Evolutionary conservation across 2,888 invertebrate species (phyloP), one percentile per base, ranked within the genome.

Genomic region (Tryphoninae sp.): DNA sequence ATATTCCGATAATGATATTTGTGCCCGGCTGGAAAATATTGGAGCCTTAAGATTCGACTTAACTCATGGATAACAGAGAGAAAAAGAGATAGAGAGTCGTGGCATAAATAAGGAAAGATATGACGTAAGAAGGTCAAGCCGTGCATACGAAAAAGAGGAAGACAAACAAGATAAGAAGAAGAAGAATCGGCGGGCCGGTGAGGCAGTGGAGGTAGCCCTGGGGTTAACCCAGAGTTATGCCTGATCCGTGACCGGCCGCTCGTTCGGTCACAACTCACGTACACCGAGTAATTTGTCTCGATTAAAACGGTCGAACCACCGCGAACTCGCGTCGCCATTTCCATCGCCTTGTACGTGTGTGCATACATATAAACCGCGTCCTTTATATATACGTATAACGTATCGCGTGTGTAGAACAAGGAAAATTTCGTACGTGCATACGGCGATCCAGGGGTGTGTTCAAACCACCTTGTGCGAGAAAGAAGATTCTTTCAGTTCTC

Each of bases 221-320:
- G 78, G 73, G 40, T 83, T 77, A 78, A 74, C 68, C 82, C 59
- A 71, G 84, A 83, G 79, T 85, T 83, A 85, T 81, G 80, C 75
- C 53, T 74, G 85, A 84, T 83, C 84, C 84, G 72, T 83, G 85
- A 84, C 83, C 81, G 67, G 69, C 78, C 76, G 79, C 82, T 85
- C 77, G 85, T 87, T 86, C 86, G 85, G 86, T 86, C 85, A 79
- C 84, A 81, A 76, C 84, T 86, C 87, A 87, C 87, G 87, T 88
- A 86, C 72, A 67, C 26, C 78, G 78, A 84, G 86, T 88, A 87
- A 88, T 88, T 88, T 86, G 86, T 88, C 84, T 86, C 87, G 85
- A 88, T 88, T 88, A 87, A 86, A 87, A 84, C 83, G 81, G 85
- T 83, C 84, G 68, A 6, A 78, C 73, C 79, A 72, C 69, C 33